These are phyloP conservation scores for Tetraneura akinire DNA, from an alignment of 1,140 invertebrate genomes.

Conservation along the genomic window DNA sequence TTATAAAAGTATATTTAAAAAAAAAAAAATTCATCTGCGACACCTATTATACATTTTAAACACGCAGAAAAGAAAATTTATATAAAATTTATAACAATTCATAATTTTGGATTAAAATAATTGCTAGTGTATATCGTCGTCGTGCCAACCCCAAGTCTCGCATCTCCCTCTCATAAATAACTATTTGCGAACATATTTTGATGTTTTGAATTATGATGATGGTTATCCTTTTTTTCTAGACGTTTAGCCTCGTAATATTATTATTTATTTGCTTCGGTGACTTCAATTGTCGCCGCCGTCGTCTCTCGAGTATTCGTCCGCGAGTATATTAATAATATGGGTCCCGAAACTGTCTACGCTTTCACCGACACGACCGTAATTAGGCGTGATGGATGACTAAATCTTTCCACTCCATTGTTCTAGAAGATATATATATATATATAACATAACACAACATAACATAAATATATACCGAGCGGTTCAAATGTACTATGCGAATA, in stretches of 20 bases:
- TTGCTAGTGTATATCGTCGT: no score
- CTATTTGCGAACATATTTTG: background rate
- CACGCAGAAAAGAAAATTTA: no score
- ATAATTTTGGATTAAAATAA: background rate
- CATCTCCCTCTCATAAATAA: no score
- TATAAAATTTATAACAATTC: background rate
- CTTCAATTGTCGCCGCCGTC: background rate
- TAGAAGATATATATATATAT: no score
- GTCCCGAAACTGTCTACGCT: conserved; percentile 31
- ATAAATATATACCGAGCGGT: no score
- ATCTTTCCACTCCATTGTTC: conserved; percentile 41
- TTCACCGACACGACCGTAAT: conserved; percentile 43
- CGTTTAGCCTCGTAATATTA: background rate
- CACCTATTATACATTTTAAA: no score
- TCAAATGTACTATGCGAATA: no score
- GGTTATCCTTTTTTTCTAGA: no score
- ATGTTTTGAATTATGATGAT: background rate
- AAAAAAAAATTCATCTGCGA: no score
- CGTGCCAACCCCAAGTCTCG: no score
- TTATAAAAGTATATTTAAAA: no score
- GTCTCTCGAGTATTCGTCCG: background rate
- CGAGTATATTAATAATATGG: conserved; percentile 16
- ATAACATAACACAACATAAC: no score
- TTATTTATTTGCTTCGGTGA: conserved; percentile 22
- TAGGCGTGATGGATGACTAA: conserved; percentile 47